Base-by-base conservation (phyloP, 2,888 invertebrate species). In the Xestia sexstrigata region DNA sequence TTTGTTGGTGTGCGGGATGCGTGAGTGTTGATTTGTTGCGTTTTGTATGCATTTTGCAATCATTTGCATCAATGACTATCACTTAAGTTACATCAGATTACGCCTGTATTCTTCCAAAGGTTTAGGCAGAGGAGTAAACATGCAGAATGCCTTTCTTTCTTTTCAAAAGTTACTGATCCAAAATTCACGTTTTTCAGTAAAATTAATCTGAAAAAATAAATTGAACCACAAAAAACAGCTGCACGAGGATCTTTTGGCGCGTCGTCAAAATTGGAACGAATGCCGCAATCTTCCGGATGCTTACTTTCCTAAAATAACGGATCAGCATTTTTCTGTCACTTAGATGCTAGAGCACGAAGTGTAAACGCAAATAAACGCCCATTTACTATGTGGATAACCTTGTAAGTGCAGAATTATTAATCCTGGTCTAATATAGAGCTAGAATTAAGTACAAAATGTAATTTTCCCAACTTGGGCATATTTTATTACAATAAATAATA, bases 391-490 rank as follows among this genome's bases (percentile, higher is more conserved):
- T 58, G 26, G n/a, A 26, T 55, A 8, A 35, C 35, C 35, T n/a
- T n/a, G n/a, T 35, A 35, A 35, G 35, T 35, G 35, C 35, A 35
- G 35, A 35, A 35, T 35, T 35, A 35, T 35, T 1, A 35, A 1
- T 35, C 35, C 39, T 42, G 39, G 39, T 63, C 13, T 15, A n/a
- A 65, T 17, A 17, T 39, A 63, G 3, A 65, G n/a, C 3, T 65
- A n/a, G n/a, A 42, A 65, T 65, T 65, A 65, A 42, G 42, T 65
- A 65, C n/a, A 65, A 65, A 42, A 42, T 42, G n/a, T 65, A 8
- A n/a, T 65, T n/a, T 13, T 9, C 42, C 17, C 42, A 42, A 42
- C 15, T 15, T 42, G 15, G n/a, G 13, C 4, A 39, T 65, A 42
- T 65, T 65, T 65, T 42, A 42, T 65, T 42, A 42, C 8, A 42